Evolutionary conservation across 2,113 vertebrate species (phyloP), one percentile per base, ranked within the genome.

Genomic region (Ammodramus savannarum): DNA sequence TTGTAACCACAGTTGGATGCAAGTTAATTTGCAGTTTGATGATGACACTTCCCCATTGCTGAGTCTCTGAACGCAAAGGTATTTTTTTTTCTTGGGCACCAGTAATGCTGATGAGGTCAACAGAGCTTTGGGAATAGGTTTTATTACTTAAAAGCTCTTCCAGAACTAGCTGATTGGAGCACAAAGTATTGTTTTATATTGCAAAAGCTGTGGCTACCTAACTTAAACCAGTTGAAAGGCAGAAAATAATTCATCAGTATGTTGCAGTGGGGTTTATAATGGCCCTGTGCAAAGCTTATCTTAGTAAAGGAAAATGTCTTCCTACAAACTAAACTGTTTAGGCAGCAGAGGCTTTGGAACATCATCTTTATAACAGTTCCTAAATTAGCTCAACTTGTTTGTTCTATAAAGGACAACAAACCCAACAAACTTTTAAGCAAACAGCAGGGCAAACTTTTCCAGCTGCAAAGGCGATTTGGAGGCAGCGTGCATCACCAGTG

Each of bases 201-300:
- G 54, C 68, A 93, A 82, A 85, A 95, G 85, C 85, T 26, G 39
- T 77, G 59, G 25, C 72, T 85, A 77, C 78, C 79, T 93, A 85
- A 83, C 58, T 91, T 77, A 84, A 73, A 74, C 61, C 43, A 49
- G 43, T 44, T 67, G 77, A 91, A 91, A 77, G 57, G 74, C 71
- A 93, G 78, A 91, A 95, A 90, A 94, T 91, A 85, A 95, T 61
- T 90, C 75, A 79, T 71, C 69, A 55, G 34, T 36, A 23, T 52
- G 72, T 83, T 92, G 74, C 89, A 90, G 61, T 89, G 90, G 86
- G 95, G 68, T 80, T 97, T 96, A 18, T 89, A 90, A 94, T 86
- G 48, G 69, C 62, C 41, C 49, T 76, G 21, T 85, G 84, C 48
- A 89, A 93, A 91, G 73, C 59, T 94, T 69, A 68, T 74, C 82